These are phyloP conservation scores for Trichoplusia ni DNA, from an alignment of 1,140 invertebrate genomes.

Conservation along the genomic window DNA sequence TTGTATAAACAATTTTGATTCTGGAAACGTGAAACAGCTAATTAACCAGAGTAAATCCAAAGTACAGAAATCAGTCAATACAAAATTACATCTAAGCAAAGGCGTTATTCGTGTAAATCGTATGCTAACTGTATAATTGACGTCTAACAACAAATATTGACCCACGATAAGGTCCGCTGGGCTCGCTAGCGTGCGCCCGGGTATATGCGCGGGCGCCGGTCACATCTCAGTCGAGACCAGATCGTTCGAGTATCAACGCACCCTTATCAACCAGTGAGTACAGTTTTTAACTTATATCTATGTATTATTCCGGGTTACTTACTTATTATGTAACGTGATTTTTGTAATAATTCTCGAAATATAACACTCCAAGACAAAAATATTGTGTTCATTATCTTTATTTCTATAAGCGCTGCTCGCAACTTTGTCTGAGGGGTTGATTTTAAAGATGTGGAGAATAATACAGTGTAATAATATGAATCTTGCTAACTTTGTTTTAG, in stretches of 20 bases:
- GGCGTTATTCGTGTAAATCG: not conserved
- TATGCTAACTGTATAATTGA: not conserved
- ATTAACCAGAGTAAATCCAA: too few species aligned
- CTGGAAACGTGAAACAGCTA: too few species aligned
- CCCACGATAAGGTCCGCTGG: not conserved
- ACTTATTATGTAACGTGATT: not conserved
- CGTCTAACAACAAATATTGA: conserved; percentile 1
- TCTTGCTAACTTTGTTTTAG: too few species aligned
- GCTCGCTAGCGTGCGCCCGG: not conserved
- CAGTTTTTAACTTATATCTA: not conserved
- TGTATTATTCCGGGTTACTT: not conserved
- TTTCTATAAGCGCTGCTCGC: too few species aligned
- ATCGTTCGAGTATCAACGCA: conserved; percentile 9
- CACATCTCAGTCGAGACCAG: conserved; percentile 18
- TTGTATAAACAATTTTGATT: too few species aligned
- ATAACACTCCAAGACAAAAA: too few species aligned
- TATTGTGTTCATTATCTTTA: too few species aligned
- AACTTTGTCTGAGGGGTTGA: too few species aligned
- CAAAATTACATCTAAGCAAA: not conserved
- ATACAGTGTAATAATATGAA: too few species aligned
- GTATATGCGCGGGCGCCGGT: not conserved
- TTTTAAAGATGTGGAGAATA: too few species aligned
- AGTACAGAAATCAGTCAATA: too few species aligned
- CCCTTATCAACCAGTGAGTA: conserved; percentile 25
- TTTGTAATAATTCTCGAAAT: not conserved